phyloP scores from a whole-genome alignment of 2,113 vertebrate species.

The Nesogale talazaci region DNA sequence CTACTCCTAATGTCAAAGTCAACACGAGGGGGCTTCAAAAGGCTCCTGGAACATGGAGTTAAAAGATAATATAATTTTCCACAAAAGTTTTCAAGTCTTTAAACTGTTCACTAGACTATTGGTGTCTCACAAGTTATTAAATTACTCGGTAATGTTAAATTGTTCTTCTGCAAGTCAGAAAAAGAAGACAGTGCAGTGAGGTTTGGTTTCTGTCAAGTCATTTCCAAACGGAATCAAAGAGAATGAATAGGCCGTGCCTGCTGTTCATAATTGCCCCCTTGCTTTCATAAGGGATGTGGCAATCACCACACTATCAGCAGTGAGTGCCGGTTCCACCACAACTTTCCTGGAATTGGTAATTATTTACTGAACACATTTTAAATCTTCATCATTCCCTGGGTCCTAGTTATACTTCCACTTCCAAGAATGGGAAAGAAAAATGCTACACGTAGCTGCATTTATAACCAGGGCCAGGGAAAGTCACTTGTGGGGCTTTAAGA shows the following conservation, averaged over 20 bases:
- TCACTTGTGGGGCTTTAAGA: background rate
- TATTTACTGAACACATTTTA: slow-evolving; percentile 48
- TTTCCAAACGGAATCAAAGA: slow-evolving; percentile 29
- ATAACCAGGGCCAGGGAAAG: background rate
- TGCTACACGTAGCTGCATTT: background rate
- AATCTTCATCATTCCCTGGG: background rate
- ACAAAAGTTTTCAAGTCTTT: background rate
- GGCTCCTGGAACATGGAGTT: too few species aligned
- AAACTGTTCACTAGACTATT: background rate
- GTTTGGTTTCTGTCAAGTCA: slow-evolving; percentile 12
- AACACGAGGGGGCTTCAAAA: background rate
- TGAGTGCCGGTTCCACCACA: slow-evolving; percentile 21
- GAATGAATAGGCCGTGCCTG: background rate
- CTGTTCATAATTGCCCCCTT: background rate
- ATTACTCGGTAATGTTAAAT: background rate
- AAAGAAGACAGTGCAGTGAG: background rate
- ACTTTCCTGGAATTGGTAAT: slow-evolving; percentile 55
- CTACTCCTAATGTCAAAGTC: background rate
- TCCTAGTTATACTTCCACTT: background rate
- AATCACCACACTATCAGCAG: slow-evolving; percentile 15
- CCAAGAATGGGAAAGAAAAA: background rate
- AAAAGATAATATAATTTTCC: too few species aligned
- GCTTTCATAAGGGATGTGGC: slow-evolving; percentile 57
- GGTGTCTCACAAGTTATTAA: background rate
- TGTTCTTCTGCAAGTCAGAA: background rate